Conservation (phyloP, 2,797 vertebrate species). For the Oreochromis grahami region DNA sequence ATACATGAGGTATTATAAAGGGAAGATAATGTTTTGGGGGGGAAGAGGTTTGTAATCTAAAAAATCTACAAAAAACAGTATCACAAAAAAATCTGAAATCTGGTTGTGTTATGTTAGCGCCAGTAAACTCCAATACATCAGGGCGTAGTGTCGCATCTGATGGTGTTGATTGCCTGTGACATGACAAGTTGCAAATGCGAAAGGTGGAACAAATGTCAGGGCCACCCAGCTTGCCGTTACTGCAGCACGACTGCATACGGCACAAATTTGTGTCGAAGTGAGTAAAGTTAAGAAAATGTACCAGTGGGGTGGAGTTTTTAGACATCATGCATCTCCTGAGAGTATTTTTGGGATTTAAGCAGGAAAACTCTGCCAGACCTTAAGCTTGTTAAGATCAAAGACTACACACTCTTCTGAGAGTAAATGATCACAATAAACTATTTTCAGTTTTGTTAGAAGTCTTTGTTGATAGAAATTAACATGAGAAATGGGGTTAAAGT, state of each 20-base stretch:
- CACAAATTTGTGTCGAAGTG: neutral
- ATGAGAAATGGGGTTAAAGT: neutral
- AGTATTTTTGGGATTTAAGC: constrained; percentile 12
- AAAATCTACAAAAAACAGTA: neutral
- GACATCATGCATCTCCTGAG: neutral
- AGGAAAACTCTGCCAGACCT: constrained; percentile 13
- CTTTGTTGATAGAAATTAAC: neutral
- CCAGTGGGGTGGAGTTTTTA: neutral
- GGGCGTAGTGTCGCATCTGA: constrained; percentile 26
- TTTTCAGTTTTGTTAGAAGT: constrained; percentile 1
- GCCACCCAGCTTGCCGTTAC: neutral
- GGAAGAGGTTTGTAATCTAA: neutral
- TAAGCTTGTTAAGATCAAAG: constrained; percentile 32
- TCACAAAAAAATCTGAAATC: neutral
- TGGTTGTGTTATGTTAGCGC: neutral
- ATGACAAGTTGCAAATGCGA: constrained; percentile 24
- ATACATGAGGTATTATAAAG: neutral
- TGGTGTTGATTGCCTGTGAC: constrained; percentile 30
- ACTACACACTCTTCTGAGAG: neutral
- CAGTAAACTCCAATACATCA: neutral
- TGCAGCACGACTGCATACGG: neutral
- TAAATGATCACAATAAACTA: neutral
- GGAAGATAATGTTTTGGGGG: neutral
- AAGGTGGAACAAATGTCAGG: neutral
- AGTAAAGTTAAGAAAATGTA: neutral